Percentiles rank a stretch among this genome's conserved stretches.
These are phyloP conservation scores for Anadara kagoshimensis DNA, from an alignment of 1,140 invertebrate genomes.

Conservation along the genomic window DNA sequence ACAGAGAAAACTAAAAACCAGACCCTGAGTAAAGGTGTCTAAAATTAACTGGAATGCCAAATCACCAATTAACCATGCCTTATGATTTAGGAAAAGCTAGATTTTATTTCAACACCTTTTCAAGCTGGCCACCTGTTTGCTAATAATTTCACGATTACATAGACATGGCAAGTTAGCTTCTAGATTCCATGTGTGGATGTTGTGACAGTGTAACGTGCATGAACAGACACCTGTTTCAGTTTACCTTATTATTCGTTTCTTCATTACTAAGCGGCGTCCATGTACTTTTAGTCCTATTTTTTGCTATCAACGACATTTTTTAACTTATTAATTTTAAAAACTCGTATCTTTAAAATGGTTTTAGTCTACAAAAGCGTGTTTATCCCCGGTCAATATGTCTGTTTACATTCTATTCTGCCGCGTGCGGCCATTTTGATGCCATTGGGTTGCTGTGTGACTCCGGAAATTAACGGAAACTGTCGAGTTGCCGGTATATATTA, in stretches of 20 bases:
- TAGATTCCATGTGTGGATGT: too few relatives aligned
- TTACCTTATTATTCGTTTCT: conserved; percentile 70
- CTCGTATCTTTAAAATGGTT: too few relatives aligned
- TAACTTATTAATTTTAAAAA: neutral
- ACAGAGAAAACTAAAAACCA: too few relatives aligned
- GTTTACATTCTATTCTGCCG: conserved; percentile 2
- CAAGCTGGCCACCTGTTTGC: too few relatives aligned
- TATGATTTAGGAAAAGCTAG: too few relatives aligned
- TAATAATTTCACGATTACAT: too few relatives aligned
- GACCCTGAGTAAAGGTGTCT: too few relatives aligned
- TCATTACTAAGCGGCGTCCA: conserved; percentile 72
- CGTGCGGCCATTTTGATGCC: conserved; percentile 57
- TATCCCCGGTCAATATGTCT: neutral
- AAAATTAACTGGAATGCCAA: too few relatives aligned
- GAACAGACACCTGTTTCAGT: conserved; percentile 35
- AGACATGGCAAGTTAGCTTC: too few relatives aligned
- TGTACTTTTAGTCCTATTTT: conserved; percentile 69
- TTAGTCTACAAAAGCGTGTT: neutral
- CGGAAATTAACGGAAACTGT: conserved; percentile 16
- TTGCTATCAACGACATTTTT: conserved; percentile 70
- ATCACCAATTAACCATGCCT: too few relatives aligned
- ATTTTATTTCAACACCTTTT: too few relatives aligned
- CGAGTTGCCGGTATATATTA: neutral
- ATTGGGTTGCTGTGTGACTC: conserved; percentile 26
- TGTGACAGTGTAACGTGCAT: neutral